A percentile compares a stretch with the other conserved stretches of the same genome.
phyloP scores from a whole-genome alignment of 2,113 vertebrate species.

The Tenrec ecaudatus region DNA sequence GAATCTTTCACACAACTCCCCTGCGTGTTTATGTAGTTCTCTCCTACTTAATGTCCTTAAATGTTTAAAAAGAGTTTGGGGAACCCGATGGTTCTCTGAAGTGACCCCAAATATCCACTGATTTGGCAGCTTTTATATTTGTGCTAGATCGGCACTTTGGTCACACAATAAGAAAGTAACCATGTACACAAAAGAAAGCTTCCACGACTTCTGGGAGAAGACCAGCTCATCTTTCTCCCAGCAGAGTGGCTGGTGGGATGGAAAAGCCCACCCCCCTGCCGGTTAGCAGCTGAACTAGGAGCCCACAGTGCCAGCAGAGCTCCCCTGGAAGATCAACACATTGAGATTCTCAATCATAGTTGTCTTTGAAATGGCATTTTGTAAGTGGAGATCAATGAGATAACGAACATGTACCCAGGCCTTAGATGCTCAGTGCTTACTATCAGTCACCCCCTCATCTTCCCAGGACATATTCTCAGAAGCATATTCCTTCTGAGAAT shows the following conservation, averaged over 20 bases:
- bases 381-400: neutral
- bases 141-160: neutral
- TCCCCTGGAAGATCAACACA: too few relatives aligned
- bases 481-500: too few relatives aligned
- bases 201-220: too few relatives aligned
- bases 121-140: neutral
- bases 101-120: neutral
- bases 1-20: neutral
- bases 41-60: slow-evolving; percentile 12
- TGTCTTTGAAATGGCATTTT: too few relatives aligned
- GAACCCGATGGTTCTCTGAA: neutral
- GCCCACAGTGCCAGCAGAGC: too few relatives aligned
- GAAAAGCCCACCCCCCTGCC: too few relatives aligned
- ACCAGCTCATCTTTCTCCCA: too few relatives aligned
- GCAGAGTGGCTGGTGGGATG: too few relatives aligned
- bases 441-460: rapidly evolving
- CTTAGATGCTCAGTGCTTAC: neutral
- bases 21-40: neutral
- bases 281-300: too few relatives aligned
- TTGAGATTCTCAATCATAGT: too few relatives aligned
- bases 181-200: neutral
- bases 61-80: neutral
- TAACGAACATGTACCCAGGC: neutral
- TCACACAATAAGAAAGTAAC: neutral
- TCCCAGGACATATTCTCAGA: neutral